phyloP scores from a whole-genome alignment of 2,888 invertebrate species.

The Entomobrya proxima region DNA sequence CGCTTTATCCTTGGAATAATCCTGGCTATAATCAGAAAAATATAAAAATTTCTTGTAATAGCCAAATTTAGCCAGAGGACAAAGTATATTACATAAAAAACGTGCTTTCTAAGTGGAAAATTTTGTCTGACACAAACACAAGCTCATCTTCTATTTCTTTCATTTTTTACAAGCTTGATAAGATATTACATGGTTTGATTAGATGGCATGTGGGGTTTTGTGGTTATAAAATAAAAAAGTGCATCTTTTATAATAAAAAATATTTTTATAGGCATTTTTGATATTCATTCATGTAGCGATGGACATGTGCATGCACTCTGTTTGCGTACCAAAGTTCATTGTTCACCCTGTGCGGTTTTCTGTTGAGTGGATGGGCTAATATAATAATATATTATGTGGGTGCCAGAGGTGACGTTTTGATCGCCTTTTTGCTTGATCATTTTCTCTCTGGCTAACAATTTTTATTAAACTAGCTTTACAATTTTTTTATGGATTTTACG shows the following conservation, averaged over 20 bases:
- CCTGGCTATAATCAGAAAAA: too few relatives aligned
- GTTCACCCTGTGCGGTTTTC: neutral
- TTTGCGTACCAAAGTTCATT: too few relatives aligned
- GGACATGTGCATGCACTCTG: too few relatives aligned
- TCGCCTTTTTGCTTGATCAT: neutral
- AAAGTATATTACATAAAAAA: neutral
- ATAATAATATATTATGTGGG: neutral
- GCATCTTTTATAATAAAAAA: too few relatives aligned
- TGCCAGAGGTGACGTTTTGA: conserved; percentile 58
- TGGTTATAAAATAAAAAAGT: too few relatives aligned
- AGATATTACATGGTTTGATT: neutral
- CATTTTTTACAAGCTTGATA: neutral
- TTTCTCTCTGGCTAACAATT: neutral
- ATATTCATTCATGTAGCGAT: neutral
- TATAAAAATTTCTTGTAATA: neutral
- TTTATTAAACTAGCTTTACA: neutral
- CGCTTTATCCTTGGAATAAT: neutral
- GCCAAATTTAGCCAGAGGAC: neutral
- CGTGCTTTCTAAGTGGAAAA: neutral
- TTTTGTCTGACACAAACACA: neutral
- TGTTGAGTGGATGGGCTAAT: neutral
- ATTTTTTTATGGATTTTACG: neutral
- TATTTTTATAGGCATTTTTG: too few relatives aligned
- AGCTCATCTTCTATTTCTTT: neutral
- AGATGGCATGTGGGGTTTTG: neutral